These are phyloP conservation scores for Neogobius melanostomus DNA, from an alignment of 2,113 vertebrate species.

Conservation along the genomic window DNA sequence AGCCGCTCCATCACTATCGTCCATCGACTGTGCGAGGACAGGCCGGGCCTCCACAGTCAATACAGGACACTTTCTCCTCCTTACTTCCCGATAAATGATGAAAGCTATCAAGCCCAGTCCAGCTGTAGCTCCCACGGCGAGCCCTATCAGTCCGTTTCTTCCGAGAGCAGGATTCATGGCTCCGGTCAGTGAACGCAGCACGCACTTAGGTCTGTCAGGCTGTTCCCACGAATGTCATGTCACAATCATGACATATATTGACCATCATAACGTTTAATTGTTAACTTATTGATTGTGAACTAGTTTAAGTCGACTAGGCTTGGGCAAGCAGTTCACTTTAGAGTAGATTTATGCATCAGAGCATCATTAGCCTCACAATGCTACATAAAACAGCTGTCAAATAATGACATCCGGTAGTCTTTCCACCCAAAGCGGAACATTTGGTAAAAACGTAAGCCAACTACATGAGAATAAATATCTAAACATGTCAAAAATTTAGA, in stretches of 20 bases:
- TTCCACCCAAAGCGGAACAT: neutral
- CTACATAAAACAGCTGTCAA: neutral
- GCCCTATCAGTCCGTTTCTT: constrained; percentile 59
- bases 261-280: neutral
- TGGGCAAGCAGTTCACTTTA: neutral
- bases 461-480: neutral
- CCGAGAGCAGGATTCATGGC: constrained; percentile 55
- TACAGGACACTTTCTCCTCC: constrained; percentile 39
- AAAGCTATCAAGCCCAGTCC: constrained; percentile 67
- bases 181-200: neutral
- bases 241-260: neutral
- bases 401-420: neutral
- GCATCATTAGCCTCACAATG: constrained; percentile 5
- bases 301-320: too few species aligned
- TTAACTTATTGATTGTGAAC: neutral
- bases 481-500: neutral
- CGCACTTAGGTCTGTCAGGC: neutral
- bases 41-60: constrained; percentile 7
- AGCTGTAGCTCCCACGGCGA: constrained; percentile 67
- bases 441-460: neutral
- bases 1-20: constrained; percentile 9
- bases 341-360: constrained; percentile 5
- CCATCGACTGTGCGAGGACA: neutral
- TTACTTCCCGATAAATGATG: constrained; percentile 63
- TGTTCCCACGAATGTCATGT: neutral